These are phyloP conservation scores for Anastrepha obliqua DNA, from an alignment of 1,140 invertebrate species.

Conservation along the genomic window DNA sequence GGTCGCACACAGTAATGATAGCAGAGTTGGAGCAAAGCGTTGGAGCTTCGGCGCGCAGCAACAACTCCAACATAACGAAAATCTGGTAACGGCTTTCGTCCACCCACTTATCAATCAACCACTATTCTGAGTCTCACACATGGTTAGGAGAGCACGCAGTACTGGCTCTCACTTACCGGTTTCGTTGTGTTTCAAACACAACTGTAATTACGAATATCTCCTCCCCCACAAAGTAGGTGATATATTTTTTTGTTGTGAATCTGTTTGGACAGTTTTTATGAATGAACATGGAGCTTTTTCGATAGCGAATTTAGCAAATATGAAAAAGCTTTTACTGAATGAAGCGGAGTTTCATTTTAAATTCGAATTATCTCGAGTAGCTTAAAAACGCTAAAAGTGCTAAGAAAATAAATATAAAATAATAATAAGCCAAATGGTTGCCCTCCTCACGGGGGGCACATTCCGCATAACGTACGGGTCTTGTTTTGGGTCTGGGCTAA, in stretches of 20 bases:
- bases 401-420: no score
- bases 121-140: not conserved
- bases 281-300: conserved; percentile 22
- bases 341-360: not conserved
- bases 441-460: no score
- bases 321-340: not conserved
- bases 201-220: not conserved
- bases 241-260: not conserved
- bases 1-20: not conserved
- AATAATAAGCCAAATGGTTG: no score
- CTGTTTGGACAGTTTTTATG: conserved; percentile 3
- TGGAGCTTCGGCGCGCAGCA: conserved; percentile 3
- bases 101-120: conserved; percentile 22
- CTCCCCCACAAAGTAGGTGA: not conserved
- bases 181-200: not conserved
- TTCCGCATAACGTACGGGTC: no score
- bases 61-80: conserved; percentile 32
- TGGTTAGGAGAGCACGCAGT: not conserved
- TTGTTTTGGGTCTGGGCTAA: no score
- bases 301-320: not conserved
- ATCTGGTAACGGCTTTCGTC: not conserved
- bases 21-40: conserved; percentile 13
- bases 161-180: not conserved
- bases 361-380: not conserved
- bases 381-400: not conserved